phyloP scores from a whole-genome alignment of 2,888 invertebrate genomes.

The Drosophila infuscata region DNA sequence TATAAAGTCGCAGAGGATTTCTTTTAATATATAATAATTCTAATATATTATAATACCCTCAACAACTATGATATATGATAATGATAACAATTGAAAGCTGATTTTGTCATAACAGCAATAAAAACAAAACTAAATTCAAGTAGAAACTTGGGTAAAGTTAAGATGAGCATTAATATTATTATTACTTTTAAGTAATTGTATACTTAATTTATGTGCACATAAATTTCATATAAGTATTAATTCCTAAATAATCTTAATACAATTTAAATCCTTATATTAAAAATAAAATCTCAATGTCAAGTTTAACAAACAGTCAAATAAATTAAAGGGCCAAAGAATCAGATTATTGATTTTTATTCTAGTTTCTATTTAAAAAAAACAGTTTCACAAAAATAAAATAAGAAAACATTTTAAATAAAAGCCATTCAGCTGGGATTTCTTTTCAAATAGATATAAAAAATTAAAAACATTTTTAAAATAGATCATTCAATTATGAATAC shows the following conservation, averaged over 20 bases:
- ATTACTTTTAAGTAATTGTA: neutral
- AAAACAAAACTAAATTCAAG: neutral
- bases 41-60: too few species aligned
- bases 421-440: neutral
- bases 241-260: neutral
- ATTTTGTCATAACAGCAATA: neutral
- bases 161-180: neutral
- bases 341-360: neutral
- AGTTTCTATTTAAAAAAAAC: neutral
- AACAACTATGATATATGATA: too few species aligned
- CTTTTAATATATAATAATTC: too few species aligned
- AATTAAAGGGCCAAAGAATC: rapidly evolving
- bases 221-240: neutral
- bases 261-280: neutral
- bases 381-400: neutral
- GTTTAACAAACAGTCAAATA: neutral
- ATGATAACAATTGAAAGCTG: neutral
- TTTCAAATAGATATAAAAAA: rapidly evolving
- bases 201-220: neutral
- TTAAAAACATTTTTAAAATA: neutral
- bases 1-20: too few species aligned
- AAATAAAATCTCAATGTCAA: neutral
- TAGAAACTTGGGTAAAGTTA: neutral
- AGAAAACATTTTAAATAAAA: neutral
- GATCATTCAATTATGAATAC: too few species aligned